phyloP scores from a whole-genome alignment of 2,888 invertebrate species.

The Artemia sinica region DNA sequence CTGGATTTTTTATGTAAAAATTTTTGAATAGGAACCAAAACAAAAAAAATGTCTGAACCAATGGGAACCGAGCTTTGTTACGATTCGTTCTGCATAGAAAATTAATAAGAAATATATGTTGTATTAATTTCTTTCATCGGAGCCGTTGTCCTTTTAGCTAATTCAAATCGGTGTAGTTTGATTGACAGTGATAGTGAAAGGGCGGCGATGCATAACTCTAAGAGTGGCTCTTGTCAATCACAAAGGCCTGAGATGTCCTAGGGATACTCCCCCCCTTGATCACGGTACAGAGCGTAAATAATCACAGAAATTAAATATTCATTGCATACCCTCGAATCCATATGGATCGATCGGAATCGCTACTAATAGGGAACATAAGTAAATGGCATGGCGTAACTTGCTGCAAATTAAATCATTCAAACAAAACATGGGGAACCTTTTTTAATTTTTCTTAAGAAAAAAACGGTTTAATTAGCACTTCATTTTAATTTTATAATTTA shows the following conservation, averaged over 20 bases:
- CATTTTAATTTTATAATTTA: too few relatives aligned
- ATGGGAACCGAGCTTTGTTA: background rate
- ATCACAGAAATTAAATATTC: background rate
- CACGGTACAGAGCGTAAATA: background rate
- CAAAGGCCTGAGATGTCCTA: background rate
- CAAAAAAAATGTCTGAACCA: background rate
- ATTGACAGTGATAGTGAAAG: conserved; percentile 14
- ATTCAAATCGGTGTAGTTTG: conserved; percentile 5
- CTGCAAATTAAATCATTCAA: too few relatives aligned
- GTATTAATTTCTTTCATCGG: conserved; percentile 1
- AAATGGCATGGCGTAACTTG: too few relatives aligned
- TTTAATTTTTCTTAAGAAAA: too few relatives aligned
- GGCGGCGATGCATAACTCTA: conserved; percentile 14
- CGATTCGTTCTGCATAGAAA: background rate
- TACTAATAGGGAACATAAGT: too few relatives aligned
- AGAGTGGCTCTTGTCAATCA: conserved; percentile 12
- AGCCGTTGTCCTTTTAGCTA: background rate
- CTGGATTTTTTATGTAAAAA: too few relatives aligned
- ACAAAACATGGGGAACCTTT: too few relatives aligned
- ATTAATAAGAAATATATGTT: conserved; percentile 7
- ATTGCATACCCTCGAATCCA: too few relatives aligned
- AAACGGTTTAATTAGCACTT: too few relatives aligned
- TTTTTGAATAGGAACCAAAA: too few relatives aligned
- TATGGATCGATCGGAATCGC: too few relatives aligned
- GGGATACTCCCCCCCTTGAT: conserved; percentile 8